phyloP scores from a whole-genome alignment of 2,888 invertebrate species.

The Bugula neritina region DNA sequence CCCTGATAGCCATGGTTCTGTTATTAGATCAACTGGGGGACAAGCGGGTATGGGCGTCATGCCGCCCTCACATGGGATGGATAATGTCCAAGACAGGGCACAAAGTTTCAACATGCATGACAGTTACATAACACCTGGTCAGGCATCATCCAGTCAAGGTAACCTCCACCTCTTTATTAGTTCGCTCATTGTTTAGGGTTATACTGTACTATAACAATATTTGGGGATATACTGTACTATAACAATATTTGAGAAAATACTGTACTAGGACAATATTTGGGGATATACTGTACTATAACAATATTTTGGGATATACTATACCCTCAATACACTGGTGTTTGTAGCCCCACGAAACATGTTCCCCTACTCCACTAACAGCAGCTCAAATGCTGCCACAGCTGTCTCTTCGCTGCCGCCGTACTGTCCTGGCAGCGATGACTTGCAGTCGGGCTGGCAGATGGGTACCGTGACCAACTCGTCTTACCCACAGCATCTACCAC shows the following conservation, averaged over 20 bases:
- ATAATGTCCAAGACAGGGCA: constrained; percentile 1
- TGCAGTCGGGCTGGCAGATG: background rate
- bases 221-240: too few relatives aligned
- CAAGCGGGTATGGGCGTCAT: background rate
- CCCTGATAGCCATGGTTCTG: too few relatives aligned
- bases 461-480: background rate
- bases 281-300: too few relatives aligned
- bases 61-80: background rate
- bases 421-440: background rate
- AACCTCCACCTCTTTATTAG: background rate
- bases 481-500: background rate
- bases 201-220: too few relatives aligned
- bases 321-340: too few relatives aligned
- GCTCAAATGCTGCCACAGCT: background rate
- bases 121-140: constrained; percentile 5
- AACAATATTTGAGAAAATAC: too few relatives aligned
- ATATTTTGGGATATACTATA: too few relatives aligned
- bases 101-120: constrained; percentile 1
- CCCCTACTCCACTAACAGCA: background rate
- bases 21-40: too few relatives aligned
- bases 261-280: too few relatives aligned
- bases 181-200: too few relatives aligned
- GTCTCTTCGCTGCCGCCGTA: too few relatives aligned
- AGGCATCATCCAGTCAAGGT: background rate
- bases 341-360: constrained; percentile 1